Conservation (phyloP, 2,113 vertebrate genomes). For the Pachyramphus minor region DNA sequence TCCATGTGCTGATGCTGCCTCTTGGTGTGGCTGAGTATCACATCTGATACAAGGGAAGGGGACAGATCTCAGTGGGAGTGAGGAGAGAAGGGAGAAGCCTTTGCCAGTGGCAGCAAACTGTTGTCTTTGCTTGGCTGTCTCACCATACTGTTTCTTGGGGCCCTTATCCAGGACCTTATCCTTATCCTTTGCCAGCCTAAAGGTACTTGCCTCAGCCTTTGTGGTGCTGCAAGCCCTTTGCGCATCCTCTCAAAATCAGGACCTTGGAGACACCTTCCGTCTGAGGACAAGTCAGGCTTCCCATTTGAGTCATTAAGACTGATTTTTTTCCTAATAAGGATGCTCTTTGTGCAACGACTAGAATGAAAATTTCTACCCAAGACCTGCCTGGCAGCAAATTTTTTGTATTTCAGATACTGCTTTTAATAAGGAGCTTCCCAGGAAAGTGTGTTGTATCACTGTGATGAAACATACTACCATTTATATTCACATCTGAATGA, state of each 20-base stretch:
- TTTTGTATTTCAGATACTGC: not conserved
- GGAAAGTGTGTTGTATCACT: not conserved
- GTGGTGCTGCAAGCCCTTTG: not conserved
- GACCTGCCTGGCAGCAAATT: not conserved
- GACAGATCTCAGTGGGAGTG: not conserved
- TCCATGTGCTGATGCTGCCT: not conserved
- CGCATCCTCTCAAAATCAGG: not conserved
- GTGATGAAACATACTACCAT: not conserved
- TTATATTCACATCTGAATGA: not conserved
- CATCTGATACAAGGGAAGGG: not conserved
- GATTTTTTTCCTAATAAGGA: not conserved
- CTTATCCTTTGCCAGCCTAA: not conserved
- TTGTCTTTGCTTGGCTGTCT: not conserved
- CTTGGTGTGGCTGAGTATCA: not conserved
- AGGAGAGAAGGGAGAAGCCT: not conserved
- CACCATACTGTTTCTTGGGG: not conserved
- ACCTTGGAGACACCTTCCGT: not conserved
- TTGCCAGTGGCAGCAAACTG: not conserved
- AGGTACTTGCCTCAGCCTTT: not conserved
- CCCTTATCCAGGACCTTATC: not conserved
- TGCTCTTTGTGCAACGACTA: not conserved
- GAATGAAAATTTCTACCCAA: not conserved
- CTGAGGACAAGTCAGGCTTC: not conserved
- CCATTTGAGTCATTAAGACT: not conserved
- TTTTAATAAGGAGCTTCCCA: not conserved